A percentile compares a stretch with the other conserved stretches of the same genome.
Conservation (phyloP, 2,888 invertebrate genomes). For the Prosapia bicincta region DNA sequence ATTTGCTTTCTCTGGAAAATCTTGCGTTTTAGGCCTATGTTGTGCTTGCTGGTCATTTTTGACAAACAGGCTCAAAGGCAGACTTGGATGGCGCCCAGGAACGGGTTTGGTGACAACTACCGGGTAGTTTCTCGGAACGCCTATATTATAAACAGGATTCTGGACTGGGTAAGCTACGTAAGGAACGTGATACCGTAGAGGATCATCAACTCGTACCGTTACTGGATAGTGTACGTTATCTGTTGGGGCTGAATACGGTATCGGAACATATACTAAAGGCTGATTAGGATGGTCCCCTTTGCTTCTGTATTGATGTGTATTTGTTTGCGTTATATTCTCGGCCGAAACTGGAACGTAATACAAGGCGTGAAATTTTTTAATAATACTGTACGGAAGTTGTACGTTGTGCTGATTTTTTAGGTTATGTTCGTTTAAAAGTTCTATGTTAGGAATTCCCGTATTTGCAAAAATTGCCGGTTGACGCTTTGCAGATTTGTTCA, state of each 20-base stretch:
- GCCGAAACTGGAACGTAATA: neutral
- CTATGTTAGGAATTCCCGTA: neutral
- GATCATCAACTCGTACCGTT: neutral
- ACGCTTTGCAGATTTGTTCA: neutral
- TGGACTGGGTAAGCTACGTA: neutral
- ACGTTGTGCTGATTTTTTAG: neutral
- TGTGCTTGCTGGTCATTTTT: neutral
- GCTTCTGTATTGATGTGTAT: neutral
- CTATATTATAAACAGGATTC: neutral
- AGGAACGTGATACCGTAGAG: neutral
- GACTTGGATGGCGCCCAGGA: neutral
- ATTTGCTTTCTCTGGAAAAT: neutral
- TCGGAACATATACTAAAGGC: neutral
- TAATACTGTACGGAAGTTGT: neutral
- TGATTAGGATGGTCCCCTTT: neutral
- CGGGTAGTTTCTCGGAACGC: neutral
- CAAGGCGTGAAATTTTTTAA: neutral
- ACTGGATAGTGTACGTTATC: neutral
- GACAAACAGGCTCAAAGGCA: neutral
- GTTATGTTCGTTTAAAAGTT: neutral
- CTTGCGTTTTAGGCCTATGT: neutral
- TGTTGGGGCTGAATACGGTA: neutral
- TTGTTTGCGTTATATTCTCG: neutral
- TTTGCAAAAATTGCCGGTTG: neutral
- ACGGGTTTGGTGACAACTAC: neutral